These are phyloP conservation scores for Gobio gobio DNA, from an alignment of 2,113 vertebrate species.

Conservation along the genomic window DNA sequence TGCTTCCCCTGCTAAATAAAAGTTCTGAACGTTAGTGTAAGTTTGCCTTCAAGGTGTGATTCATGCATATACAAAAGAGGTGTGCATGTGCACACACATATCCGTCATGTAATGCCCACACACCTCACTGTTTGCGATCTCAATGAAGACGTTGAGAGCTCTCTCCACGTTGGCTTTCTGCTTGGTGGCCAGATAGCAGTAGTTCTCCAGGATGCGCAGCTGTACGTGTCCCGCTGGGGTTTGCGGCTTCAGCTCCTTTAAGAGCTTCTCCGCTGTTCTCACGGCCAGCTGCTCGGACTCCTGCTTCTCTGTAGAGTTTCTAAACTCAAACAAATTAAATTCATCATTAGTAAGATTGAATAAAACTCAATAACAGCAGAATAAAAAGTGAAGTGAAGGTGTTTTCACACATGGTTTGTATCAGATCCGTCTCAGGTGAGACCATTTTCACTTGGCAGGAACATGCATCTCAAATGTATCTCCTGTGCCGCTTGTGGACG, in stretches of 20 bases:
- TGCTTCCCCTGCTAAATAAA: background rate
- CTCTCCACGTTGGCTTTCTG: conserved; percentile 90
- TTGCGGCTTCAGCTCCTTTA: conserved; percentile 94
- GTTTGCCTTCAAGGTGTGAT: background rate
- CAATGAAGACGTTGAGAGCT: conserved; percentile 87
- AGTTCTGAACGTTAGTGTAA: background rate
- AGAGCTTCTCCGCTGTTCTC: conserved; percentile 93
- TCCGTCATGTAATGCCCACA: conserved; percentile 61
- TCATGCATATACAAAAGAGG: background rate
- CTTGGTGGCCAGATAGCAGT: conserved; percentile 91
- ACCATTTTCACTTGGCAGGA: no score
- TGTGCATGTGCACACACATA: background rate
- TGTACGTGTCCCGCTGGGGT: conserved; percentile 87
- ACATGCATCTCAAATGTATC: no score
- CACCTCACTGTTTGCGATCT: conserved; percentile 91
- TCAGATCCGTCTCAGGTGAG: no score
- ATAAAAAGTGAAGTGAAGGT: no score
- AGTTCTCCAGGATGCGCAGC: conserved; percentile 91
- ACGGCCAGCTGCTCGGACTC: conserved; percentile 93
- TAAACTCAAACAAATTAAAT: conserved; percentile 55
- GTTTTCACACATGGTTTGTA: no score
- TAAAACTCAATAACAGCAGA: no score
- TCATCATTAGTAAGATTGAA: background rate
- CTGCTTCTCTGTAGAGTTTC: conserved; percentile 93
- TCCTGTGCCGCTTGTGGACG: no score